Conservation (phyloP, 2,113 vertebrate genomes). For the Ceyx melanurus region DNA sequence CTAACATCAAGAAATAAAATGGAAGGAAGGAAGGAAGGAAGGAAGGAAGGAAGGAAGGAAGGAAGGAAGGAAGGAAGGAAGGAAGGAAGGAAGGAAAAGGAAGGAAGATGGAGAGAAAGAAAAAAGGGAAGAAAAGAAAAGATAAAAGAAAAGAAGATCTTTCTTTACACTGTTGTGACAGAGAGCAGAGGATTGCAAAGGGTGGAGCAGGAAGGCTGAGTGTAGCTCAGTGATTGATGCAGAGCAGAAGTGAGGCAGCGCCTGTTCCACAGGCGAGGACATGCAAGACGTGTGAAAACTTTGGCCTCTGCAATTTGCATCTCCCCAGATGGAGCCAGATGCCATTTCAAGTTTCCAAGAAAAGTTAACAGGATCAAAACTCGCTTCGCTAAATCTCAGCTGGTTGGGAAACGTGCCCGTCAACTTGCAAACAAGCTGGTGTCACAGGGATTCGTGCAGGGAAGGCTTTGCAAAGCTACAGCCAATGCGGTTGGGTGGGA, state of each 20-base stretch:
- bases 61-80: not conserved
- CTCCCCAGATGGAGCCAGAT: not conserved
- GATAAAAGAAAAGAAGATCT: not conserved
- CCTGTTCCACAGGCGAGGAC: not conserved
- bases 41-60: not conserved
- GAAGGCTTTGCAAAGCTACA: not conserved
- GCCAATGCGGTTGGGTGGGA: accelerated
- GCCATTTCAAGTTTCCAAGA: not conserved
- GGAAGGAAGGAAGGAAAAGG: not conserved
- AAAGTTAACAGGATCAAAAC: not conserved
- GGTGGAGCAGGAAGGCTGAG: not conserved
- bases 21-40: not conserved
- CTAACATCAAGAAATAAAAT: not conserved
- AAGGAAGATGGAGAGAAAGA: too few species aligned
- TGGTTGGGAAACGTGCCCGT: not conserved
- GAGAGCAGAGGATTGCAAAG: not conserved
- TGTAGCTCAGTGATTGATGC: not conserved
- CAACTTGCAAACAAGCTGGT: not conserved
- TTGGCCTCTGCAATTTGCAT: not conserved
- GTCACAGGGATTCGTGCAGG: accelerated
- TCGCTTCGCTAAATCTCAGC: not conserved
- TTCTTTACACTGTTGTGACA: not conserved
- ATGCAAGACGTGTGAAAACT: not conserved
- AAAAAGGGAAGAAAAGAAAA: not conserved
- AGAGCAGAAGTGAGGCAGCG: not conserved